Evolutionary conservation across 2,797 vertebrate genomes (phyloP), one percentile per base, ranked within the genome.

Genomic region (Phoeniculus purpureus): DNA sequence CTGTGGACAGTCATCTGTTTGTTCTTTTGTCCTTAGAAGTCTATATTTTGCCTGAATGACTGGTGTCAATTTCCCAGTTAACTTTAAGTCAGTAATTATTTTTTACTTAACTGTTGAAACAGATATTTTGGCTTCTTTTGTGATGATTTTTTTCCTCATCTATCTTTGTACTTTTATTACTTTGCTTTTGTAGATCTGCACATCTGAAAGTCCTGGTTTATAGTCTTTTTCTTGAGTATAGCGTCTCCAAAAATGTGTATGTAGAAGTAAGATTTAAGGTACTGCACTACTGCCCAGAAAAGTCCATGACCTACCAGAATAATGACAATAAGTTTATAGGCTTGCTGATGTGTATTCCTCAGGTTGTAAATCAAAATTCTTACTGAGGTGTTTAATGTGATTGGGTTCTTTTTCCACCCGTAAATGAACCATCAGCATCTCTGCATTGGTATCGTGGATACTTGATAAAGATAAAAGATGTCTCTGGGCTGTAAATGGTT

Each of bases 31-130:
- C 43, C 27, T 87, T 51, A 40, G 15, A 82, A 64, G 11, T 76
- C 48, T 68, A 45, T 68, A 52, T 68, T 91, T 91, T 84, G 59
- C 55, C 16, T 31, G 65, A 62, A 22, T 75, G 45, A 66, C 60
- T 70, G 31, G 9, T 81, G 40, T 93, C 37, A 87, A 13, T 82
- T 93, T 88, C 48, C n/a, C 31, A 32, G n/a, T 86, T 62, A 91
- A 68, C 31, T 83, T 80, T n/a, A 74, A 82, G 32, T 68, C 29
- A 51, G 3, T 66, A 66, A 22, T 52, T 62, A n/a, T 81, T 91
- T 72, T 43, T 45, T 26, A 4, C 45, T 50, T 26, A 75, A 56
- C 37, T 64, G 19, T 68, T 81, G 43, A 31, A 92, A 55, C n/a
- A 78, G 71, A 6, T 89, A 80, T 29, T 92, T 83, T 9, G 29